phyloP scores from a whole-genome alignment of 2,888 invertebrate genomes.

The Apodemia hepburni region DNA sequence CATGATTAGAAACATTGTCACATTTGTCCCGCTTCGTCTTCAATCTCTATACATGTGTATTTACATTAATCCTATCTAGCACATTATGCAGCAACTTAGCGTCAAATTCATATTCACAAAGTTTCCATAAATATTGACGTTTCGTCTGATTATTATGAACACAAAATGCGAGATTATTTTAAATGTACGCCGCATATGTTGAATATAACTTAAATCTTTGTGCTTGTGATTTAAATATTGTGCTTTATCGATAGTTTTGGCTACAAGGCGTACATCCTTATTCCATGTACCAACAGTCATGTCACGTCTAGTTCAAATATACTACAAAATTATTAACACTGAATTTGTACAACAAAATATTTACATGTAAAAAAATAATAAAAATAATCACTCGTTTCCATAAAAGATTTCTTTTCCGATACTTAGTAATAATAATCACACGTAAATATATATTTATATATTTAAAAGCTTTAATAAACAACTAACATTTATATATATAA shows the following conservation, averaged over 20 bases:
- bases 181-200: slow-evolving; percentile 6
- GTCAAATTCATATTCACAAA: slow-evolving; percentile 25
- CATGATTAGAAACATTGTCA: slow-evolving; percentile 35
- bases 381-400: slow-evolving; percentile 12
- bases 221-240: slow-evolving; percentile 7
- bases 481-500: slow-evolving; percentile 67
- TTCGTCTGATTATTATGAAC: slow-evolving; percentile 7
- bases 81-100: slow-evolving; percentile 34
- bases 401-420: slow-evolving; percentile 19
- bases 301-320: slow-evolving; percentile 42
- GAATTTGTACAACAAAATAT: slow-evolving; percentile 30
- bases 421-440: slow-evolving; percentile 22
- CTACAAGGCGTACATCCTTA: slow-evolving; percentile 18
- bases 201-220: neutral
- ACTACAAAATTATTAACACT: slow-evolving; percentile 30
- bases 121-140: slow-evolving; percentile 18
- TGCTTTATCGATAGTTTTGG: slow-evolving; percentile 19
- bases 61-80: slow-evolving; percentile 46
- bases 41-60: slow-evolving; percentile 44
- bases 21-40: slow-evolving; percentile 58
- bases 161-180: slow-evolving; percentile 2
- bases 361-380: slow-evolving; percentile 22
- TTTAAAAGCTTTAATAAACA: slow-evolving; percentile 56
- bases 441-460: slow-evolving; percentile 40
- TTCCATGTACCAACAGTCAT: slow-evolving; percentile 30